These are phyloP conservation scores for Etheostoma spectabile DNA, from an alignment of 2,113 vertebrate species.

Conservation along the genomic window DNA sequence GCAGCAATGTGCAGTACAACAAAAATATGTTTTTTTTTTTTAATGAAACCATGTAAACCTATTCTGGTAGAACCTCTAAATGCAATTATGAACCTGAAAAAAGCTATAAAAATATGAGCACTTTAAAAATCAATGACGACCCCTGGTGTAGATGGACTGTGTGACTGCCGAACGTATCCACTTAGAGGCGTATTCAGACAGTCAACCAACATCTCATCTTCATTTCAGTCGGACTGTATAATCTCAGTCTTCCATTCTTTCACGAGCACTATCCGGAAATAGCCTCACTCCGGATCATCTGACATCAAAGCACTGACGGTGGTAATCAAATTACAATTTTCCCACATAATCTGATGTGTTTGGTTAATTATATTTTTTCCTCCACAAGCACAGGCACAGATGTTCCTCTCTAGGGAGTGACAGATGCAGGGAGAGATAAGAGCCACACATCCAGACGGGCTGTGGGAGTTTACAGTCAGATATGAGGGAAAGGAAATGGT, in stretches of 20 bases:
- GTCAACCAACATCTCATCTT: background rate
- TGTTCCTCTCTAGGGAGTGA: background rate
- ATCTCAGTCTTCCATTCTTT: slow-evolving; percentile 27
- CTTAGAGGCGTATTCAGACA: background rate
- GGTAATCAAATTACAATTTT: slow-evolving; percentile 41
- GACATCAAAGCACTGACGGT: slow-evolving; percentile 21
- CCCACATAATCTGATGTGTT: slow-evolving; percentile 5
- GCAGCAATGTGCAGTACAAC: too few species aligned
- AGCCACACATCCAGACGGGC: slow-evolving; percentile 41
- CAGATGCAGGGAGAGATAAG: slow-evolving; percentile 26
- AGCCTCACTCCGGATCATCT: background rate
- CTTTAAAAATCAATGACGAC: too few species aligned
- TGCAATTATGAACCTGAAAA: too few species aligned
- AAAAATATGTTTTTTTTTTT: too few species aligned
- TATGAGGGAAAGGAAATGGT: background rate
- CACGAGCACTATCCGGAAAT: slow-evolving; percentile 3
- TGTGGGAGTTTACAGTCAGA: slow-evolving; percentile 40
- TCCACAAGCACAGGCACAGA: slow-evolving; percentile 2
- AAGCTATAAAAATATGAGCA: too few species aligned
- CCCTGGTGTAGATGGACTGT: background rate
- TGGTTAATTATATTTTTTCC: slow-evolving; percentile 17
- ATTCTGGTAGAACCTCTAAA: too few species aligned
- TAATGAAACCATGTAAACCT: too few species aligned
- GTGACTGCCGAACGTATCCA: background rate
- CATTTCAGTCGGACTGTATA: slow-evolving; percentile 9